These are phyloP conservation scores for Brachycybe producta DNA, from an alignment of 2,888 invertebrate species.

Conservation along the genomic window DNA sequence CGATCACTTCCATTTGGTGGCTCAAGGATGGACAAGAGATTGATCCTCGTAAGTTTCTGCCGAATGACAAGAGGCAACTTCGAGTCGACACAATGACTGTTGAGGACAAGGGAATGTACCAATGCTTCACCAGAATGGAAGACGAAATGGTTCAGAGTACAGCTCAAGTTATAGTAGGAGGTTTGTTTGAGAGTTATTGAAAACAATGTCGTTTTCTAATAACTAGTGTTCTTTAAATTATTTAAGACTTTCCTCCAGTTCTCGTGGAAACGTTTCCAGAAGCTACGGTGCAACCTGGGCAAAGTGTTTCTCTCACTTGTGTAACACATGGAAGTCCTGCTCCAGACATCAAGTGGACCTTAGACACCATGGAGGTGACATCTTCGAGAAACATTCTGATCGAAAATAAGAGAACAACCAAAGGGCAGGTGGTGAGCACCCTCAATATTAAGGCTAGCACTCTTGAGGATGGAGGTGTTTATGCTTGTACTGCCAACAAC, in stretches of 20 bases:
- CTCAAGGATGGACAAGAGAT: constrained; percentile 7
- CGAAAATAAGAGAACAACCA: not conserved
- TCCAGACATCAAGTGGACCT: constrained; percentile 7
- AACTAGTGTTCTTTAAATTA: too few species aligned
- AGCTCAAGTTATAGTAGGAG: constrained; percentile 12
- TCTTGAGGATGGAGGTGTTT: constrained; percentile 60
- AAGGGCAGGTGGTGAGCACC: constrained; percentile 15
- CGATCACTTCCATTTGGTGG: constrained; percentile 4
- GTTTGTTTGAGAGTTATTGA: constrained; percentile 1
- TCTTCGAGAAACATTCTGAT: not conserved
- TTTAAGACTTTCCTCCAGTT: constrained; percentile 13
- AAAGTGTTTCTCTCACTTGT: constrained; percentile 4
- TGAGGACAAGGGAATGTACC: constrained; percentile 15
- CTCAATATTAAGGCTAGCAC: constrained; percentile 4
- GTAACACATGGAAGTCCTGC: constrained; percentile 10
- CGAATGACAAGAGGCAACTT: constrained; percentile 1
- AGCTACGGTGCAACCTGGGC: constrained; percentile 8
- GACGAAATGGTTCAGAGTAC: constrained; percentile 6
- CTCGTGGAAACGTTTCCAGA: constrained; percentile 9
- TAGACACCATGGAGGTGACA: constrained; percentile 9
- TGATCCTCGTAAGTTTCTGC: not conserved
- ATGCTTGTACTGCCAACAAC: constrained; percentile 60
- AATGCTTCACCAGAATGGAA: constrained; percentile 9
- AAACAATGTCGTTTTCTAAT: too few species aligned
- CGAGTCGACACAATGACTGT: constrained; percentile 6